phyloP scores from a whole-genome alignment of 2,797 vertebrate genomes.

The Mus minutoides region DNA sequence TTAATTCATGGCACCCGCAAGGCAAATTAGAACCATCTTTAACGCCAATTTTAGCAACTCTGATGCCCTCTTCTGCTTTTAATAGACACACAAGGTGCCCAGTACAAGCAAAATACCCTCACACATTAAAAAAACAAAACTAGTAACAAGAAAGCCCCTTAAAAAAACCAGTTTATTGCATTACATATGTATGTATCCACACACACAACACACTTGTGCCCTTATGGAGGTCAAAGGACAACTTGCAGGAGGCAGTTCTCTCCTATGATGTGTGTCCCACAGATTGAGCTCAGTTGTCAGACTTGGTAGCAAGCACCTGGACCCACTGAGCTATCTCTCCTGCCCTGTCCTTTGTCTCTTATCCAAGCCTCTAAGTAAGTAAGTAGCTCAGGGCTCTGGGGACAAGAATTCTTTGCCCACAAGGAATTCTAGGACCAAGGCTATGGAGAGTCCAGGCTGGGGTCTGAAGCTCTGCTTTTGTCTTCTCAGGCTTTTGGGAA shows the following conservation, averaged over 20 bases:
- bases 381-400: background rate
- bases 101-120: background rate
- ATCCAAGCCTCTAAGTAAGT: background rate
- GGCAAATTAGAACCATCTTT: background rate
- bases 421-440: background rate
- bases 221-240: background rate
- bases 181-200: background rate
- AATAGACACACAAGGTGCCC: background rate
- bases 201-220: background rate
- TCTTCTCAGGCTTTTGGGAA: constrained; percentile 95
- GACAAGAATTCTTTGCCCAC: accelerated
- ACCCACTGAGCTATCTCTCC: too few species aligned
- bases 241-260: background rate
- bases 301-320: background rate
- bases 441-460: background rate
- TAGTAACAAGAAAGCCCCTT: background rate
- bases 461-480: constrained; percentile 34
- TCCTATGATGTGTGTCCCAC: background rate
- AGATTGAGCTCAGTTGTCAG: background rate
- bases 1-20: background rate
- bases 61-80: background rate
- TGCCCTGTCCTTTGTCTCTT: background rate
- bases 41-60: too few species aligned
- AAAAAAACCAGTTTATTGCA: background rate
- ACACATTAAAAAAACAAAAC: background rate